A percentile compares a stretch with the other conserved stretches of the same genome.
Conservation (phyloP, 2,797 vertebrate species). For the Sebastes taczanowskii region DNA sequence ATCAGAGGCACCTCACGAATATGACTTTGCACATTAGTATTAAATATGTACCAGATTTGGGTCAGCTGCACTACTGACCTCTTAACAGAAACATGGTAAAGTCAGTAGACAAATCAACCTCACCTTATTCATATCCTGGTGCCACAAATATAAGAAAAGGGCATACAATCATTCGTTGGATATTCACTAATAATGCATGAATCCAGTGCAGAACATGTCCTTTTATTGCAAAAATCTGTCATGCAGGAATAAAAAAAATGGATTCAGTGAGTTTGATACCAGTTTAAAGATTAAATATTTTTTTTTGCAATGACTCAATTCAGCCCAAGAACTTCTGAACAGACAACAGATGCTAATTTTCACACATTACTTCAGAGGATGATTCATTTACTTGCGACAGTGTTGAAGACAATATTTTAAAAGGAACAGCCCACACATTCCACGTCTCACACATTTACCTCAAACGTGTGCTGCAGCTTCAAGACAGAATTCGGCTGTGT, state of each 20-base stretch:
- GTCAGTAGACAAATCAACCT: neutral
- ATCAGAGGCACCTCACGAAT: conserved; percentile 13
- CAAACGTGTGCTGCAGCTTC: neutral
- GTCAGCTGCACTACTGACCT: conserved; percentile 29
- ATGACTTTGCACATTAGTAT: conserved; percentile 14
- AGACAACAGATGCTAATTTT: conserved; percentile 11
- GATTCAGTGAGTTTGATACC: neutral
- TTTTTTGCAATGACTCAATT: neutral
- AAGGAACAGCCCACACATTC: neutral
- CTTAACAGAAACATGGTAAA: conserved; percentile 13
- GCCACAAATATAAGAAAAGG: conserved; percentile 6
- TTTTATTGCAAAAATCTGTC: neutral
- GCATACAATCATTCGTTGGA: neutral
- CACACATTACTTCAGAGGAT: neutral
- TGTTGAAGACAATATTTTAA: neutral
- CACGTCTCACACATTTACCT: neutral
- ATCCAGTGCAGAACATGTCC: neutral
- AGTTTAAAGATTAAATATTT: neutral
- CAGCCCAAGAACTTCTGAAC: neutral
- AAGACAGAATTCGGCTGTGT: neutral
- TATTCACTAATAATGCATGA: neutral
- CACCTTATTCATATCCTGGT: conserved; percentile 6
- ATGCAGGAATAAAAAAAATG: neutral
- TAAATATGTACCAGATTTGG: conserved; percentile 7
- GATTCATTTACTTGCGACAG: neutral